Conservation (phyloP, 1,140 invertebrate genomes). For the Trissolcus basalis region DNA sequence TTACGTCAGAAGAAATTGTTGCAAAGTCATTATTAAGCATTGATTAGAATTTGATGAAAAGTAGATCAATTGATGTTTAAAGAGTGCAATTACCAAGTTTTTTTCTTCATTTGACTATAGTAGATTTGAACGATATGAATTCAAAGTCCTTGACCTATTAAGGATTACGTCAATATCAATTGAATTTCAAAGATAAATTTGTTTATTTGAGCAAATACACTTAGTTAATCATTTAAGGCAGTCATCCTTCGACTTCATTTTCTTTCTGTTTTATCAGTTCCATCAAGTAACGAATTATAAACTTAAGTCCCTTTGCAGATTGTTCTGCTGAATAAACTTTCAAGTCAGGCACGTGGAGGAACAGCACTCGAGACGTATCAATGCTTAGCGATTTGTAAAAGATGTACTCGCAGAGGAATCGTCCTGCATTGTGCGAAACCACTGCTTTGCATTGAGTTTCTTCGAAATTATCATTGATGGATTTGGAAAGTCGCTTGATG, state of each 20-base stretch:
- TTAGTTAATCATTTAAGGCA: not conserved
- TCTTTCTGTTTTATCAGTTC: constrained; percentile 14
- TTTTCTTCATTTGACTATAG: too few relatives aligned
- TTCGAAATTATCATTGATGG: constrained; percentile 67
- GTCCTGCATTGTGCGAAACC: constrained; percentile 75
- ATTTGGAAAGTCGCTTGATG: constrained; percentile 70
- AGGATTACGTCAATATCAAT: too few relatives aligned
- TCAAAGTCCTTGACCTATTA: too few relatives aligned
- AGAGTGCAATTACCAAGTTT: too few relatives aligned
- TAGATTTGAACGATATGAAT: too few relatives aligned
- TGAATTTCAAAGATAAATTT: too few relatives aligned
- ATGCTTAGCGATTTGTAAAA: constrained; percentile 81
- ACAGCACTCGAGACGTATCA: constrained; percentile 77
- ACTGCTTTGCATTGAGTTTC: constrained; percentile 61
- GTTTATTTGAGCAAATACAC: too few relatives aligned
- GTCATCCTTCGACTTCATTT: not conserved
- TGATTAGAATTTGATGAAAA: too few relatives aligned
- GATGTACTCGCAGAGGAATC: constrained; percentile 83
- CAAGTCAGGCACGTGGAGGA: constrained; percentile 81
- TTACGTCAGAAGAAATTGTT: too few relatives aligned
- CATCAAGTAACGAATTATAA: constrained; percentile 73
- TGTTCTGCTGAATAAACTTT: constrained; percentile 75
- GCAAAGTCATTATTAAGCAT: too few relatives aligned
- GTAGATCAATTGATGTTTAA: too few relatives aligned
- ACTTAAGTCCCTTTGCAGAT: constrained; percentile 77